Evolutionary conservation across 2,797 vertebrate species (phyloP), one percentile per base, ranked within the genome.

Genomic region (Sebastes hopkinsi): DNA sequence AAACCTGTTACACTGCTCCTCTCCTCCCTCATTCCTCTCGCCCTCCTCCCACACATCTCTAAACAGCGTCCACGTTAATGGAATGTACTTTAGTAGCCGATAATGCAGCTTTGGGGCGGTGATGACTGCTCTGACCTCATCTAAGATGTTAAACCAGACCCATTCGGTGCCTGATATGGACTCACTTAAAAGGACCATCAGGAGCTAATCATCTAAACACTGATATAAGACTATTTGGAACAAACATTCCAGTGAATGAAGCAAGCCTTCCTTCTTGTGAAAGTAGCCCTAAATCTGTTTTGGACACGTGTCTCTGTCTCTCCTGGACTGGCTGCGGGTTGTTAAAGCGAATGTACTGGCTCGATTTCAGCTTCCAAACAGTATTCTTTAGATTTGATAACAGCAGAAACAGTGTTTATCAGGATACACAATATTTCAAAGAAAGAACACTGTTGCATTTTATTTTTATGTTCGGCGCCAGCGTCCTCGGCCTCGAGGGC

Each of bases 91-190:
- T 36, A 58, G 27, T 67, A 67, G 61, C 56, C 58, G 79, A 90
- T 82, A 79, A 85, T 68, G 67, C 82, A 75, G 82, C 80, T 67
- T 22, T 42, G 54, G 62, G 77, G 83, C 36, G 13, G 5, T 85
- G 70, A 86, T 89, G 86, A 73, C 70, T 91, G 66, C 80, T 79
- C 79, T 87, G 85, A 93, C 88, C 85, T 88, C 87, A 81, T 85
- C 62, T 78, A 38, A 79, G 74, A 77, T 77, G 73, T 90, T 76
- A 81, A 79, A 80, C 16, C 75, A 59, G 73, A 72, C 30, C 27
- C 65, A 72, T 83, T 64, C 4, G 2, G 30, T 64, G 67, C 36
- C 56, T 60, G 69, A 60, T 58, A 30, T 56, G 61, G 16, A 61
- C 67, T 61, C 13, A 30, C 65, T 72, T 72, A 30, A 81, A 73